Percentiles rank a stretch among this genome's conserved stretches.
Conservation (phyloP, 2,888 invertebrate genomes). For the Zonitis immaculata region DNA sequence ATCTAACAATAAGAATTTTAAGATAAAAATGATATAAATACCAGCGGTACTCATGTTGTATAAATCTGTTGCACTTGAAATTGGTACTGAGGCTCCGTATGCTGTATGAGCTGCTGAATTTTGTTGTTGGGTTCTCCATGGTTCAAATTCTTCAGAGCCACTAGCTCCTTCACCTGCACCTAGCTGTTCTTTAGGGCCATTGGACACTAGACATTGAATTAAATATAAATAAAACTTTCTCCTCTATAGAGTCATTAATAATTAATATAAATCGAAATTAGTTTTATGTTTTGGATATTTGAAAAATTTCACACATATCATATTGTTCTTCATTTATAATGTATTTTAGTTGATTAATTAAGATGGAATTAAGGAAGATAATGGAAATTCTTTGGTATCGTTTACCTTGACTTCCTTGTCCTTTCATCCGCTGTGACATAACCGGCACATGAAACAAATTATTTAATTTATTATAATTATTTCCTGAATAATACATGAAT, state of each 20-base stretch:
- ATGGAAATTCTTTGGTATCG: conserved; percentile 1
- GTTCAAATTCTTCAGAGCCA: conserved; percentile 62
- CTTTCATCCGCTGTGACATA: conserved; percentile 71
- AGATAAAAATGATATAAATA: conserved; percentile 17
- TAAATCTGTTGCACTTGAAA: conserved; percentile 66
- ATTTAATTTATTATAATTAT: conserved; percentile 17
- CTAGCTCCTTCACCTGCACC: conserved; percentile 60
- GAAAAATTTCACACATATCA: too few relatives aligned
- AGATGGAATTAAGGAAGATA: neutral
- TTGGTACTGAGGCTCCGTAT: conserved; percentile 52
- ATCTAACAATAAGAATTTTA: neutral
- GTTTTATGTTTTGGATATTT: too few relatives aligned
- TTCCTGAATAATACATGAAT: too few relatives aligned
- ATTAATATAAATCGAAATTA: too few relatives aligned
- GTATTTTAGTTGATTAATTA: neutral
- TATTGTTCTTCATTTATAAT: too few relatives aligned
- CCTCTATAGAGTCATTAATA: neutral
- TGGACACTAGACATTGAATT: conserved; percentile 54
- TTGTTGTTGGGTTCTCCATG: conserved; percentile 69
- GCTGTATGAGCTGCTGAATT: conserved; percentile 52
- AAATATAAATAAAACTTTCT: neutral
- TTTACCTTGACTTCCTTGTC: conserved; percentile 77
- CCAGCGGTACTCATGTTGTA: conserved; percentile 62
- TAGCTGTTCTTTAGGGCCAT: conserved; percentile 76
- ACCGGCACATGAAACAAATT: conserved; percentile 57